Percentiles rank a stretch among this genome's conserved stretches.
These are phyloP conservation scores for Vulpes lagopus DNA, from an alignment of 2,113 vertebrate species.

Conservation along the genomic window DNA sequence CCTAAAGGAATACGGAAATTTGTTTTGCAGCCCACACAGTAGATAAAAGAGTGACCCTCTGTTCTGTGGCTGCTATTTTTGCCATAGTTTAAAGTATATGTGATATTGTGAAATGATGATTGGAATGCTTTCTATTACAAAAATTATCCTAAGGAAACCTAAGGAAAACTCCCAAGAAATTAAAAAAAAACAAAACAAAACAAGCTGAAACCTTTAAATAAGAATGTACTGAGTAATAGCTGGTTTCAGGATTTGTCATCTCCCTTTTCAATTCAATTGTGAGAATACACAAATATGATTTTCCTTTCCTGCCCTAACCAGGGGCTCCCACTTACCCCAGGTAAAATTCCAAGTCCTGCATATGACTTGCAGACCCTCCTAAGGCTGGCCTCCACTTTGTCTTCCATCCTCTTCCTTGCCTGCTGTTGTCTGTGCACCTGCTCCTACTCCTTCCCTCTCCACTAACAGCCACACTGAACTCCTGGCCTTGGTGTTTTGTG, in stretches of 20 bases:
- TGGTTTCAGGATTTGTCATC: neutral
- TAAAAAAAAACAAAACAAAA: neutral
- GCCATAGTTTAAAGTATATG: neutral
- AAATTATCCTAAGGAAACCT: neutral
- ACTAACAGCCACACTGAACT: neutral
- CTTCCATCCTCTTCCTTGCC: neutral
- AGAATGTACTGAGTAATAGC: neutral
- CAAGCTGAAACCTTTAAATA: neutral
- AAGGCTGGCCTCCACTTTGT: neutral
- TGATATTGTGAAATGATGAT: neutral
- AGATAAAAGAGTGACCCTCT: neutral
- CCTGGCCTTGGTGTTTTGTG: neutral
- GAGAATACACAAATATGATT: neutral
- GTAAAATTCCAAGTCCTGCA: neutral
- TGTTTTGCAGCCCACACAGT: neutral
- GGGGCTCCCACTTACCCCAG: neutral
- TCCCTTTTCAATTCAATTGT: neutral
- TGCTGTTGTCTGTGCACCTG: neutral
- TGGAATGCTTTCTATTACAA: neutral
- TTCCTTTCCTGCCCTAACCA: neutral
- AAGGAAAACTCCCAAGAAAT: neutral
- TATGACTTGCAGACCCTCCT: neutral
- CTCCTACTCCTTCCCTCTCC: neutral
- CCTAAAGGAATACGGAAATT: neutral
- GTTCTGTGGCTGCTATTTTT: neutral